phyloP scores from a whole-genome alignment of 2,113 vertebrate species.

The Cairina moschata region DNA sequence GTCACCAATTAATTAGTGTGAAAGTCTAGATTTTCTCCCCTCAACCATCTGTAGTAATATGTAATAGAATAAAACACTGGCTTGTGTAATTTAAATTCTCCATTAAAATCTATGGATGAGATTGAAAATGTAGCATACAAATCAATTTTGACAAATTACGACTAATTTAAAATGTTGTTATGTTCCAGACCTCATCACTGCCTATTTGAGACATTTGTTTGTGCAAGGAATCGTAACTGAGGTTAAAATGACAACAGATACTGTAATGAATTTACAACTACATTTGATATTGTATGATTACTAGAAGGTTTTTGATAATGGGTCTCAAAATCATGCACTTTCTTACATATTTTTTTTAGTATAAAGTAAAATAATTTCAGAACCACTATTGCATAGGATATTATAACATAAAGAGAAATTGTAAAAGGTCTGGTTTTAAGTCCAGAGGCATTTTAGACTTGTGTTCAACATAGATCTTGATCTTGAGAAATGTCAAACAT shows the following conservation, averaged over 20 bases:
- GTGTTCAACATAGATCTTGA: not conserved
- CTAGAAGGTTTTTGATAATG: not conserved
- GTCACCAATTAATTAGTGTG: not conserved
- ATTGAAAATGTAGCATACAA: not conserved
- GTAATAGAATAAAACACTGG: not conserved
- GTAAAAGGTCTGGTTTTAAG: not conserved
- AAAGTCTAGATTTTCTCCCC: slow-evolving; percentile 2
- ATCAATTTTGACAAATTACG: not conserved
- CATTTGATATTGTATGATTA: not conserved
- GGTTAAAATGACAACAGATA: not conserved
- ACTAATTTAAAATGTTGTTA: not conserved
- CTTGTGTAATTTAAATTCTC: not conserved
- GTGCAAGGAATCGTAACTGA: not conserved
- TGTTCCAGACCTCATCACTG: not conserved
- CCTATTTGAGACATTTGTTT: not conserved
- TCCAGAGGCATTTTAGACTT: not conserved
- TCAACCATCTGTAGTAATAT: slow-evolving; percentile 15
- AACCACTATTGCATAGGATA: not conserved
- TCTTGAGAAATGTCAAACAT: not conserved
- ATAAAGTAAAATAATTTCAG: not conserved
- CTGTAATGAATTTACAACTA: not conserved
- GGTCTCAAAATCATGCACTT: not conserved
- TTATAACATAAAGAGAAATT: not conserved
- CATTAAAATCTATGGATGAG: not conserved
- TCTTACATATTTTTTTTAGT: not conserved